Evolutionary conservation across 2,888 invertebrate genomes (phyloP).

Genomic region (Drosophila leonis): DNA sequence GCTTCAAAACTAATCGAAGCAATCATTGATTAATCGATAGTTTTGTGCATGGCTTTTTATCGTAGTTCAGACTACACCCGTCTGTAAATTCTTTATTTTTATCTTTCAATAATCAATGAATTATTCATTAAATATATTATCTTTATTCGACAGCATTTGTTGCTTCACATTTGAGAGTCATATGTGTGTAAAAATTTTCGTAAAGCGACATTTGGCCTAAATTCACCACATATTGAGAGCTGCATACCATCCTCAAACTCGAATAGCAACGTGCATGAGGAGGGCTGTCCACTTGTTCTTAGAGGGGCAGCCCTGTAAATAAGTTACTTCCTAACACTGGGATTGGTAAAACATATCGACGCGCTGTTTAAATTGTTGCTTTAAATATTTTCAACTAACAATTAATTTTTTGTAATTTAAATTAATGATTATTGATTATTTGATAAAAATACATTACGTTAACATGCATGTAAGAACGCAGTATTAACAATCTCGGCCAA

Average conservation of each 20-base stretch:
- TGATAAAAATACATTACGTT: background rate
- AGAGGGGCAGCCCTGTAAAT: slow-evolving; percentile 17
- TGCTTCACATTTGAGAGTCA: background rate
- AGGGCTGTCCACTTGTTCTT: slow-evolving; percentile 37
- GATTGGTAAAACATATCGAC: slow-evolving; percentile 26
- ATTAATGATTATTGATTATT: background rate
- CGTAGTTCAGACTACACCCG: background rate
- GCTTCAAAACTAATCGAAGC: background rate
- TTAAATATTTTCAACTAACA: slow-evolving; percentile 17
- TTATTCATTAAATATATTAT: background rate
- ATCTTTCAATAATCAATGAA: background rate
- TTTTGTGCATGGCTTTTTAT: background rate
- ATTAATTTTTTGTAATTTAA: background rate
- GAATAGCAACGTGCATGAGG: slow-evolving; percentile 23
- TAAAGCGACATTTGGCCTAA: background rate
- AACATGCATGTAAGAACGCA: slow-evolving; percentile 20
- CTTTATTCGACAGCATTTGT: background rate
- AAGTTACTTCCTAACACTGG: slow-evolving; percentile 29
- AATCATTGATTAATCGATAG: slow-evolving; percentile 5
- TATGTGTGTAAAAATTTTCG: rapidly evolving
- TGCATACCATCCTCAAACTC: slow-evolving; percentile 15
- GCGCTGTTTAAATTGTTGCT: slow-evolving; percentile 57
- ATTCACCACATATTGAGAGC: background rate
- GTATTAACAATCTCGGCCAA: background rate
- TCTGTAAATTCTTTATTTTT: background rate